Conservation (phyloP, 2,113 vertebrate species). For the Phalacrocorax pelagicus region DNA sequence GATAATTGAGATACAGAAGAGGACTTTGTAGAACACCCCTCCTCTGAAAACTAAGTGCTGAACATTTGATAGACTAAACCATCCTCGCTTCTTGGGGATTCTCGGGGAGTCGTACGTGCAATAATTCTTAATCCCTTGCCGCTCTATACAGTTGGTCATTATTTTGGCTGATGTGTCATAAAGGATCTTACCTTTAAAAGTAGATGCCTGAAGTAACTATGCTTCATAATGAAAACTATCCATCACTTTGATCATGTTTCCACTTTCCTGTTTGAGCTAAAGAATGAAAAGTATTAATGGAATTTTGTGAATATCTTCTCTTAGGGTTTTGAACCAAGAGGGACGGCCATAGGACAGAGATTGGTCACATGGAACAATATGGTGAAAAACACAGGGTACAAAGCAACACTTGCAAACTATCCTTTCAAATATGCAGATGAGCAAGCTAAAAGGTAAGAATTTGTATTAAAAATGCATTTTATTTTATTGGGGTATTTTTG, state of each 20-base stretch:
- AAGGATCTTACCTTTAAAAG: slow-evolving; percentile 10
- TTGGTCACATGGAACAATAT: slow-evolving; percentile 99
- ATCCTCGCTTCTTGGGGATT: not conserved
- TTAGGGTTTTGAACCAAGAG: slow-evolving; percentile 96
- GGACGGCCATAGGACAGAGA: slow-evolving; percentile 95
- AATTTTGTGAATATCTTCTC: slow-evolving; percentile 29
- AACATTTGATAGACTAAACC: not conserved
- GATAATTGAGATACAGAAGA: not conserved
- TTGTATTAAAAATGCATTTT: not conserved
- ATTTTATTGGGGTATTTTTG: not conserved
- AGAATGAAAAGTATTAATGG: slow-evolving; percentile 23
- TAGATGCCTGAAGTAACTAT: not conserved
- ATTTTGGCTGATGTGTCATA: slow-evolving; percentile 32
- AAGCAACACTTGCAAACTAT: slow-evolving; percentile 96
- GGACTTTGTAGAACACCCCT: not conserved
- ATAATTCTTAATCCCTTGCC: slow-evolving; percentile 13
- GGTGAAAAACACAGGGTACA: slow-evolving; percentile 99
- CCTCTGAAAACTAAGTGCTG: not conserved
- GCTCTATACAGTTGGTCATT: not conserved
- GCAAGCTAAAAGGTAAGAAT: slow-evolving; percentile 92
- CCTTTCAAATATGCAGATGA: slow-evolving; percentile 98
- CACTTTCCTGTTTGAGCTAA: not conserved
- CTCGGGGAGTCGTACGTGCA: not conserved
- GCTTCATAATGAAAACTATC: slow-evolving; percentile 35
- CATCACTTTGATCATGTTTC: slow-evolving; percentile 27